Percentiles rank a stretch among this genome's conserved stretches.
Evolutionary conservation across 2,888 invertebrate genomes (phyloP).

Genomic region (Tetragonula carbonaria): DNA sequence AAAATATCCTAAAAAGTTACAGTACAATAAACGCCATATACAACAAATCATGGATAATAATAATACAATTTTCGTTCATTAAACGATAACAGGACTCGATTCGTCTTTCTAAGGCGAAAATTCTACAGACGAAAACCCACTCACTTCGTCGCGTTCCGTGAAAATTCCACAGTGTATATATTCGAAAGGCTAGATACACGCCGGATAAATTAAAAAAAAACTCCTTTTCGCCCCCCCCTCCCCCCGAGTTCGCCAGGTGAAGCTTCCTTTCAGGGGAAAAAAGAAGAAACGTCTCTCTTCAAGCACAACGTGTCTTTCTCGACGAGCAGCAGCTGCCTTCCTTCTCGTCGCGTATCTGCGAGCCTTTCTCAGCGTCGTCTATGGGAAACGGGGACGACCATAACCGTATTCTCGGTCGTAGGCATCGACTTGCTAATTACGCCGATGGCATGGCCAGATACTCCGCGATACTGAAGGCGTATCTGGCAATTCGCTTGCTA

Average conservation of each 20-base stretch:
- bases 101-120: too few species aligned
- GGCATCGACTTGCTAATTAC: slow-evolving; percentile 43
- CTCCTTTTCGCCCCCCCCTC: background rate
- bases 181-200: too few species aligned
- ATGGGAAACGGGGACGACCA: slow-evolving; percentile 1
- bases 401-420: slow-evolving; percentile 10
- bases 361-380: background rate
- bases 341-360: background rate
- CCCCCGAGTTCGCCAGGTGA: background rate
- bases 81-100: too few species aligned
- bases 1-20: too few species aligned
- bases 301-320: slow-evolving; percentile 1
- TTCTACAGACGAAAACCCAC: too few species aligned
- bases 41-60: too few species aligned
- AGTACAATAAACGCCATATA: too few species aligned
- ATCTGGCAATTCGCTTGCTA: slow-evolving; percentile 32
- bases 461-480: slow-evolving; percentile 29
- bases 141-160: background rate
- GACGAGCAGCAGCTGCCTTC: background rate
- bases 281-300: background rate
- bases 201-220: slow-evolving; percentile 8
- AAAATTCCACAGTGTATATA: background rate
- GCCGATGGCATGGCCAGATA: slow-evolving; percentile 50
- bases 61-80: too few species aligned
- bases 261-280: background rate